These are phyloP conservation scores for Haemorhous mexicanus DNA, from an alignment of 2,113 vertebrate genomes.

Conservation along the genomic window DNA sequence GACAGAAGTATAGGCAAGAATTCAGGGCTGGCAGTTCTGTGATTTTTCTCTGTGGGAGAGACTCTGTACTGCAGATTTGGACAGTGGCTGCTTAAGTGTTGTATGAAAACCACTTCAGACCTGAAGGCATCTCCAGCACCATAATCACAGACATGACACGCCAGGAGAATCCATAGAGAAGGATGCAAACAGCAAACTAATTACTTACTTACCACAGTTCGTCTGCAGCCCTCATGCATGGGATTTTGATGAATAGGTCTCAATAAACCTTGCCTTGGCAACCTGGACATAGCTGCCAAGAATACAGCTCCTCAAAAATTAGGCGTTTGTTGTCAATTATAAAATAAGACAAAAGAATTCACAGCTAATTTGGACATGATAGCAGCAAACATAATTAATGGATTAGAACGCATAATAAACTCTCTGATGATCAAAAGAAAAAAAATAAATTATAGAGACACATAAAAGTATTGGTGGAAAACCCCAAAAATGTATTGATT, in stretches of 20 bases:
- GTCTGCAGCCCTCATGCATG: not conserved
- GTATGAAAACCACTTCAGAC: not conserved
- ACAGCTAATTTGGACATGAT: not conserved
- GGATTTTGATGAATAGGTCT: not conserved
- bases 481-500: rapidly evolving
- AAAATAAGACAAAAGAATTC: not conserved
- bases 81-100: not conserved
- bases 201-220: not conserved
- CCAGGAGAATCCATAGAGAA: not conserved
- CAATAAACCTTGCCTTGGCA: not conserved
- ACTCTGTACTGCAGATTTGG: not conserved
- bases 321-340: rapidly evolving
- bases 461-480: not conserved
- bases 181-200: not conserved
- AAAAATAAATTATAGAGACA: not conserved
- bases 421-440: not conserved
- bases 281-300: not conserved
- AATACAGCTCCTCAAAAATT: not conserved
- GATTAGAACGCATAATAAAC: not conserved
- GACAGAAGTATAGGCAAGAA: not conserved
- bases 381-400: not conserved
- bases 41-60: not conserved
- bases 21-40: not conserved
- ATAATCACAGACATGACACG: rapidly evolving
- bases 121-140: not conserved